phyloP scores from a whole-genome alignment of 2,797 vertebrate genomes.

The Anguilla anguilla region DNA sequence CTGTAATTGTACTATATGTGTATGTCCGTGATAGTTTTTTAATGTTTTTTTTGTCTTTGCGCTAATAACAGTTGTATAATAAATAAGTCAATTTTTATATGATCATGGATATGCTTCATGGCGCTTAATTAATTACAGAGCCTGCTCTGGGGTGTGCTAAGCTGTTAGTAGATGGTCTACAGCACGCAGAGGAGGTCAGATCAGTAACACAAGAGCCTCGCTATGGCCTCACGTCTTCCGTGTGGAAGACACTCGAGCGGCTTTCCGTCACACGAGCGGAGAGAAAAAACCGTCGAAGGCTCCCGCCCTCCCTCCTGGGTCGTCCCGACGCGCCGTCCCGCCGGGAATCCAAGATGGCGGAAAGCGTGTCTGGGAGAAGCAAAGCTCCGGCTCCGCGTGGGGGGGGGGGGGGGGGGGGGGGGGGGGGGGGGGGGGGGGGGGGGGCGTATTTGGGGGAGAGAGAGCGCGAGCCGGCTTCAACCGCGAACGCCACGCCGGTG shows the following conservation, averaged over 20 bases:
- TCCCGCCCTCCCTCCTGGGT: neutral
- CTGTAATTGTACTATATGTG: neutral
- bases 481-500: constrained; percentile 23
- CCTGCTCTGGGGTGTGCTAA: neutral
- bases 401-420: neutral
- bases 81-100: neutral
- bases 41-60: no score
- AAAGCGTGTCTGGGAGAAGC: neutral
- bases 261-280: neutral
- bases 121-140: neutral
- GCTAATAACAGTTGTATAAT: neutral
- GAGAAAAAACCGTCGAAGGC: neutral
- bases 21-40: neutral
- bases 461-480: constrained; percentile 7
- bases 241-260: neutral
- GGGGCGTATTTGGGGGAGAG: neutral
- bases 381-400: neutral
- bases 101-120: neutral
- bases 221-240: neutral
- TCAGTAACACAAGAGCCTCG: neutral
- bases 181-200: neutral
- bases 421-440: neutral
- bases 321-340: neutral
- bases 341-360: neutral
- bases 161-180: neutral